Evolutionary conservation across 2,888 invertebrate species (phyloP), one percentile per base, ranked within the genome.

Genomic region (Unio pictorum): DNA sequence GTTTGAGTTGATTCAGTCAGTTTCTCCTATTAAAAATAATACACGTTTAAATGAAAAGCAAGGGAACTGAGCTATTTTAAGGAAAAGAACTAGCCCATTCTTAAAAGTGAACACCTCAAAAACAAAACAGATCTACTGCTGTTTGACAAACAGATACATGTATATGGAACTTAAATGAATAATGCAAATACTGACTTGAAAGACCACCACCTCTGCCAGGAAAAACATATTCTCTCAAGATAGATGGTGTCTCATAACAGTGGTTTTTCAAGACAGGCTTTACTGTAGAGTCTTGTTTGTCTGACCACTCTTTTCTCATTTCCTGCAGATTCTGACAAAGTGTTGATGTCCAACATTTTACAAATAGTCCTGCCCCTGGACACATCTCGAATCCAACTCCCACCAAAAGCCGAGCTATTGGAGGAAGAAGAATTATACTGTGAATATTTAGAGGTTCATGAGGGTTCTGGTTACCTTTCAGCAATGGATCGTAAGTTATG

Each of bases 311-410:
- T 45, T 2, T 45, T 45, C 45, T 45, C 45, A 45, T 45, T 45
- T 11, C 61, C 61, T 67, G 30, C 78, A 79, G 84, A 82, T 57
- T 73, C 81, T 8, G 82, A 82, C 6, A 76, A 81, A 45, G 85
- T 86, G 5, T 78, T 83, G 64, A 85, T 86, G 79, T 90, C 90
- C n/a, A 90, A 90, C 71, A 82, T 89, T 58, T 74, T 90, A 58
- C 86, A 88, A 69, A 84, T 89, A 4, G 76, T 79, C n/a, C 78
- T 90, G 54, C 90, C 89, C 0, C 76, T 89, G 68, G 85, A 88
- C 63, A 78, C 79, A 17, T 70, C 73, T n/a, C 76, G 83, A 61
- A 86, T 90, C 67, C 71, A 68, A 7, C 79, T 89, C 28, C 89
- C 90, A 1, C 81, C 84, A 4, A 73, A 68, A 17, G 83, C 84